Evolutionary conservation across 2,113 vertebrate species (phyloP).

Genomic region (Micronycteris hirsuta): DNA sequence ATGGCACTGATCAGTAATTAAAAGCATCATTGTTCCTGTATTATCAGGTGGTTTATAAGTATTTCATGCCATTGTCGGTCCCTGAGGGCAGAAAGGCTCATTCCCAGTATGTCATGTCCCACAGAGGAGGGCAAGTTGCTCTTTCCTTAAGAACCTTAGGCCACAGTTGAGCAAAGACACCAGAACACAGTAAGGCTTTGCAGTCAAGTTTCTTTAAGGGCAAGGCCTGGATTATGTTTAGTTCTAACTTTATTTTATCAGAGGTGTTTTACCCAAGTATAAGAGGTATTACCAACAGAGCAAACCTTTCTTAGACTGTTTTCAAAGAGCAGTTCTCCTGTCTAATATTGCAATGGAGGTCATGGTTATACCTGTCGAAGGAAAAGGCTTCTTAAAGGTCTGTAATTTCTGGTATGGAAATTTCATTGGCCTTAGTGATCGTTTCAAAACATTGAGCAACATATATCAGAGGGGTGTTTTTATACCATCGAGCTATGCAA

Average conservation of each 20-base stretch:
- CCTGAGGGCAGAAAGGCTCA: background rate
- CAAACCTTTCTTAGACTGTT: background rate
- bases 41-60: background rate
- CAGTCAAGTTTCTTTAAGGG: background rate
- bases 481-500: background rate
- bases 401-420: background rate
- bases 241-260: background rate
- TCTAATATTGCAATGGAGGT: background rate
- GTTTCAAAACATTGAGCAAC: background rate
- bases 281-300: background rate
- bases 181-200: background rate
- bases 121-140: background rate
- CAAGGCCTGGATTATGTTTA: background rate
- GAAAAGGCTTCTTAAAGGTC: background rate
- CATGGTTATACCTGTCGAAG: background rate
- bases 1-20: background rate
- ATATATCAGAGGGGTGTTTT: background rate
- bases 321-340: background rate
- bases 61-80: background rate
- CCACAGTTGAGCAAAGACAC: background rate
- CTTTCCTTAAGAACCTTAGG: background rate
- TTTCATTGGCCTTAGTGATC: background rate
- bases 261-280: background rate
- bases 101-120: background rate
- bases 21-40: background rate